phyloP scores from a whole-genome alignment of 2,113 vertebrate genomes.

The Dromas ardeola region DNA sequence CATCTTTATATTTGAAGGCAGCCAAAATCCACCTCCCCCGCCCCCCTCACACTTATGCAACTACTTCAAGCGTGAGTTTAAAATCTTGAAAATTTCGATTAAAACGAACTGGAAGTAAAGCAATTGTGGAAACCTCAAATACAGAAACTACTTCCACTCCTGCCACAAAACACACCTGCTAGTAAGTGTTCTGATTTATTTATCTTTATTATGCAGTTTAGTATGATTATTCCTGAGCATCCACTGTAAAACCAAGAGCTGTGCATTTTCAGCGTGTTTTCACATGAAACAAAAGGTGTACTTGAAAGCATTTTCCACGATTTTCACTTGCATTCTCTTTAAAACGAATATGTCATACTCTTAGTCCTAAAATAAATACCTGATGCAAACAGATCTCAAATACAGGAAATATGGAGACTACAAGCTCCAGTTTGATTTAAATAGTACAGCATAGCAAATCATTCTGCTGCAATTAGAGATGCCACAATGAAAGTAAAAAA shows the following conservation, averaged over 20 bases:
- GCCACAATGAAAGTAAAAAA: neutral
- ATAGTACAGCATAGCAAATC: neutral
- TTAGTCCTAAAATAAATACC: neutral
- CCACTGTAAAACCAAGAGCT: neutral
- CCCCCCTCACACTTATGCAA: rapidly evolving
- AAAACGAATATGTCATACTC: neutral
- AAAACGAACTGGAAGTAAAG: neutral
- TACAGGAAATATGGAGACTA: neutral
- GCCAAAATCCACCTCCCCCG: too few relatives aligned
- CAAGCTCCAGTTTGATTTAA: neutral
- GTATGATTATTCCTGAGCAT: neutral
- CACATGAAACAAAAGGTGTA: neutral
- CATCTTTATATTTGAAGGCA: neutral
- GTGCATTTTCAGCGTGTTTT: neutral
- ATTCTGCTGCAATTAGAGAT: neutral
- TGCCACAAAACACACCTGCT: neutral
- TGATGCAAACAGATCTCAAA: neutral
- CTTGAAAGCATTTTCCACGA: neutral
- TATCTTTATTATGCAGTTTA: neutral
- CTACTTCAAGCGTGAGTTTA: neutral
- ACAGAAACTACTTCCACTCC: neutral
- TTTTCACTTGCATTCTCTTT: neutral
- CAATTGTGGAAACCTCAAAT: neutral
- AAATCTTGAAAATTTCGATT: neutral
- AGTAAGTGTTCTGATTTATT: neutral